Percentiles rank a stretch among this genome's conserved stretches.
Evolutionary conservation across 2,888 invertebrate genomes (phyloP).

Genomic region (Oxyscelio sp.): DNA sequence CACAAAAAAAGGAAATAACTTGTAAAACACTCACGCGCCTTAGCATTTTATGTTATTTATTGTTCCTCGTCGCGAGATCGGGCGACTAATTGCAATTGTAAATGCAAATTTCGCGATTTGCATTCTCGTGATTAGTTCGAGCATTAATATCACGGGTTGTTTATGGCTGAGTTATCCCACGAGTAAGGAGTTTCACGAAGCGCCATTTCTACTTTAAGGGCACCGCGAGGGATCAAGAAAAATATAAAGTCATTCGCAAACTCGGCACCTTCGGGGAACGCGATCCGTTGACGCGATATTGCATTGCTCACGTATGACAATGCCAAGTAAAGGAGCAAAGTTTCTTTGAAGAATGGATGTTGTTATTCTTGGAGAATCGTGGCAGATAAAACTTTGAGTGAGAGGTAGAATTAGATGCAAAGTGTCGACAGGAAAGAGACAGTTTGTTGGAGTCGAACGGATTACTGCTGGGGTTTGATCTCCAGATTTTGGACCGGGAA

Average conservation of each 20-base stretch:
- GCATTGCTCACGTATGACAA: conserved; percentile 42
- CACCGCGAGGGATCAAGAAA: conserved; percentile 58
- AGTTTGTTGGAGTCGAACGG: conserved; percentile 27
- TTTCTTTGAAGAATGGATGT: conserved; percentile 62
- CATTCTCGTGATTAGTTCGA: conserved; percentile 46
- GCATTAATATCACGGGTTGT: conserved; percentile 37
- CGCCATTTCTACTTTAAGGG: conserved; percentile 52
- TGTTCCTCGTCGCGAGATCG: conserved; percentile 40
- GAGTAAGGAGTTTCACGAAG: conserved; percentile 12
- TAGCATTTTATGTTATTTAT: conserved; percentile 49
- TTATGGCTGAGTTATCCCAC: conserved; percentile 31
- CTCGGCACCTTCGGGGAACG: conserved; percentile 31
- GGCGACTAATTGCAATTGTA: conserved; percentile 49
- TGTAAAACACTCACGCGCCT: conserved; percentile 20
- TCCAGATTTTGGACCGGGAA: conserved; percentile 1
- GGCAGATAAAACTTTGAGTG: conserved; percentile 19
- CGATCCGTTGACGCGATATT: conserved; percentile 40
- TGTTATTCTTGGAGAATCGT: conserved; percentile 57
- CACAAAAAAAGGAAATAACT: conserved; percentile 29
- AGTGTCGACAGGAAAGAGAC: conserved; percentile 14
- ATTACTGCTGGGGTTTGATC: conserved; percentile 31
- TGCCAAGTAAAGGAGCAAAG: conserved; percentile 29
- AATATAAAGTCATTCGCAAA: conserved; percentile 42
- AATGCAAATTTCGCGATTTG: conserved; percentile 54
- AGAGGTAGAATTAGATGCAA: conserved; percentile 42